phyloP scores from a whole-genome alignment of 1,140 invertebrate species.

The Cydia amplana region DNA sequence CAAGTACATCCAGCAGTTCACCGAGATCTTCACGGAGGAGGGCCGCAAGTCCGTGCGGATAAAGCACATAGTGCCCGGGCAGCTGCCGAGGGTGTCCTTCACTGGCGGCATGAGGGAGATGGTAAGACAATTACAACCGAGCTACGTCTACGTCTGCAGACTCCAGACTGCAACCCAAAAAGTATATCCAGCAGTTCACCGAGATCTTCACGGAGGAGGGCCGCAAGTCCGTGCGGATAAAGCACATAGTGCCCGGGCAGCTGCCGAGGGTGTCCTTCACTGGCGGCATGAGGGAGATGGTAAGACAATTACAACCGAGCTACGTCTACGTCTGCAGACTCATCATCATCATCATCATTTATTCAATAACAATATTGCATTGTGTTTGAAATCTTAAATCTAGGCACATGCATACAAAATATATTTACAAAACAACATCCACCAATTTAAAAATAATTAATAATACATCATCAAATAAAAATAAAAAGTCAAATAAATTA shows the following conservation, averaged over 20 bases:
- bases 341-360: too few relatives aligned
- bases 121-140: constrained; percentile 50
- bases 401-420: too few relatives aligned
- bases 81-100: constrained; percentile 86
- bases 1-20: constrained; percentile 95
- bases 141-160: constrained; percentile 71
- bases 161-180: constrained; percentile 89
- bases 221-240: constrained; percentile 90
- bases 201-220: constrained; percentile 97
- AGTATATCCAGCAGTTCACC: constrained; percentile 95
- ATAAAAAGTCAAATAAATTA: too few relatives aligned
- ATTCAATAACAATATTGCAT: too few relatives aligned
- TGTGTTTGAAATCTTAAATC: too few relatives aligned
- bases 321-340: too few relatives aligned
- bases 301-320: constrained; percentile 41
- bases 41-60: constrained; percentile 91
- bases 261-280: constrained; percentile 87
- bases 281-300: constrained; percentile 85
- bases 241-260: constrained; percentile 89
- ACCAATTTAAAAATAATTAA: too few relatives aligned
- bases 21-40: constrained; percentile 96
- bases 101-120: constrained; percentile 87
- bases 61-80: constrained; percentile 89
- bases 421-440: too few relatives aligned
- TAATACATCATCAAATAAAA: too few relatives aligned